These are phyloP conservation scores for Amaurobius ferox DNA, from an alignment of 2,888 invertebrate species.

Conservation along the genomic window DNA sequence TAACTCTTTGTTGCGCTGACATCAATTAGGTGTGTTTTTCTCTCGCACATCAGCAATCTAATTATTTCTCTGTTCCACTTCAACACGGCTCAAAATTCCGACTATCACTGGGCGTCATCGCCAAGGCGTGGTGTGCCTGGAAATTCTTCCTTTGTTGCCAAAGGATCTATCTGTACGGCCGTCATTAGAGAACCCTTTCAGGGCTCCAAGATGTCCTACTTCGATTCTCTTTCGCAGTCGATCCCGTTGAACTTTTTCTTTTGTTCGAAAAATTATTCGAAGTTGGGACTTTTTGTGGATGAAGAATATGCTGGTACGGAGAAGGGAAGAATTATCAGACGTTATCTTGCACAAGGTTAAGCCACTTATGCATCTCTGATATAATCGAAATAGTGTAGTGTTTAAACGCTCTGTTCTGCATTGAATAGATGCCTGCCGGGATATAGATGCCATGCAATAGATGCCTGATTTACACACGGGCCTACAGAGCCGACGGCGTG, in stretches of 20 bases:
- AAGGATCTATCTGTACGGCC: neutral
- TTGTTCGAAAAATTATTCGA: neutral
- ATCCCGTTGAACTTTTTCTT: neutral
- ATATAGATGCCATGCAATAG: too few species aligned
- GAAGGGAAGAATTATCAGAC: neutral
- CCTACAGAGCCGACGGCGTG: too few species aligned
- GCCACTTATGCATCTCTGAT: neutral
- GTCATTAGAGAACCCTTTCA: neutral
- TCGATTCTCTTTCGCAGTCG: neutral
- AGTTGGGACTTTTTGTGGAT: neutral
- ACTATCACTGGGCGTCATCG: neutral
- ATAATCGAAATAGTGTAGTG: too few species aligned
- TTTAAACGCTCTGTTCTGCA: too few species aligned
- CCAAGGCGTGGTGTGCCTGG: neutral
- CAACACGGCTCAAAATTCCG: neutral
- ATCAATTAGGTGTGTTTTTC: neutral
- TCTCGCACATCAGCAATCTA: neutral
- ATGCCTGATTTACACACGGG: too few species aligned
- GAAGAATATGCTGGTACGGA: neutral
- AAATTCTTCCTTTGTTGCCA: neutral
- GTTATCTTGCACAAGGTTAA: neutral
- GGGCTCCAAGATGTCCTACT: neutral
- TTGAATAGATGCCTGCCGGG: too few species aligned
- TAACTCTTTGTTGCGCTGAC: neutral
- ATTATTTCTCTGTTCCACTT: constrained; percentile 2